phyloP scores from a whole-genome alignment of 2,797 vertebrate species.

The Spondyliosoma cantharus region DNA sequence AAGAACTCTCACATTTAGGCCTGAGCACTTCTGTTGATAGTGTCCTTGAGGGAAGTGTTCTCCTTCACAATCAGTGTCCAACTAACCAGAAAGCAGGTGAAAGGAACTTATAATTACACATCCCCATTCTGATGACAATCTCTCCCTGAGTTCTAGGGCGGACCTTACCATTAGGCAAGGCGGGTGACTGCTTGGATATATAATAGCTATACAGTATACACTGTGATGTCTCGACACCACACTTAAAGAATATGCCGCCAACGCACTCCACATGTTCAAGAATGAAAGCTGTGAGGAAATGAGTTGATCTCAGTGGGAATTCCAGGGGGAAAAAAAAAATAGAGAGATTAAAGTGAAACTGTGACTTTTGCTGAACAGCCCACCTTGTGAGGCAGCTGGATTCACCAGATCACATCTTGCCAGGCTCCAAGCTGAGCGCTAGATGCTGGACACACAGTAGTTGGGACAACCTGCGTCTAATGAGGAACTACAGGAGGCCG shows the following conservation, averaged over 20 bases:
- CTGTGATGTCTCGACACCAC: background rate
- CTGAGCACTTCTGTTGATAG: constrained; percentile 50
- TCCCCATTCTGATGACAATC: constrained; percentile 32
- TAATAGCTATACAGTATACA: too few species aligned
- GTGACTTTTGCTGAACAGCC: background rate
- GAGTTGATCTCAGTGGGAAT: background rate
- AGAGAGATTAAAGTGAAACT: background rate
- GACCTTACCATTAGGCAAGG: constrained; percentile 11
- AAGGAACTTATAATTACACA: constrained; percentile 50
- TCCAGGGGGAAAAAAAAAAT: background rate
- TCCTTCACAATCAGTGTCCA: constrained; percentile 61
- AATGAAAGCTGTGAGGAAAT: background rate
- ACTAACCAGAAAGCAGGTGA: constrained; percentile 63
- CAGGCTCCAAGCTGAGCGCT: too few species aligned
- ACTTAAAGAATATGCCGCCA: background rate
- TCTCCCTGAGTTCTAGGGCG: constrained; percentile 25
- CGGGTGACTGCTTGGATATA: background rate
- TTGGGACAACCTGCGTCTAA: too few species aligned
- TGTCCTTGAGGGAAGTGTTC: constrained; percentile 66
- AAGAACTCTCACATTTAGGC: constrained; percentile 70
- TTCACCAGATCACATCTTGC: too few species aligned
- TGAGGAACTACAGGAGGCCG: too few species aligned
- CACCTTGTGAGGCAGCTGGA: too few species aligned
- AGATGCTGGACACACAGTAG: too few species aligned
- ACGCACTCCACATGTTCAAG: background rate